Conservation (phyloP, 1,140 invertebrate genomes). For the Tetranychus cinnabarinus region DNA sequence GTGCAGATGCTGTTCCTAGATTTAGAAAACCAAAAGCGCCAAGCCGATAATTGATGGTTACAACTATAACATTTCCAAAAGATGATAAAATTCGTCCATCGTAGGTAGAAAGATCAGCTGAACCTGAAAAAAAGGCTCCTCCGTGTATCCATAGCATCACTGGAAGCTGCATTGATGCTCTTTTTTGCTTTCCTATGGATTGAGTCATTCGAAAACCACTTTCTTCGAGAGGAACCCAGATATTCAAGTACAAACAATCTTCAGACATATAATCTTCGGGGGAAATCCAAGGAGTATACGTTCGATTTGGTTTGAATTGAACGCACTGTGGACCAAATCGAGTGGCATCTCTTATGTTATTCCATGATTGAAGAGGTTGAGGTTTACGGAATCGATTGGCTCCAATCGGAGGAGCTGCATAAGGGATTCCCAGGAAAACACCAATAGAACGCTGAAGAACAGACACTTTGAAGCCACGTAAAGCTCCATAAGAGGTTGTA, state of each 20-base stretch:
- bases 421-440: slow-evolving; percentile 15
- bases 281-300: slow-evolving; percentile 1
- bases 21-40: slow-evolving; percentile 4
- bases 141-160: slow-evolving; percentile 94
- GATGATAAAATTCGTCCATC: slow-evolving; percentile 57
- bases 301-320: slow-evolving; percentile 12
- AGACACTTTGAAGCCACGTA: neutral
- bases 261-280: slow-evolving; percentile 28
- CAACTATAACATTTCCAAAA: slow-evolving; percentile 32
- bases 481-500: neutral
- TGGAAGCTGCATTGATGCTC: slow-evolving; percentile 22
- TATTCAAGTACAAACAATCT: slow-evolving; percentile 90
- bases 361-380: slow-evolving; percentile 13
- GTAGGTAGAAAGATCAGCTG: slow-evolving; percentile 18
- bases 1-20: slow-evolving; percentile 9
- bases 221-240: slow-evolving; percentile 37
- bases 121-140: slow-evolving; percentile 83
- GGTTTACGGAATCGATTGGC: slow-evolving; percentile 12
- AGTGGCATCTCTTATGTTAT: slow-evolving; percentile 10
- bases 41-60: slow-evolving; percentile 29
- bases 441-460: neutral
- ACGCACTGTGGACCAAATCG: slow-evolving; percentile 12
- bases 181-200: neutral
- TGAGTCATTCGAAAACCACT: slow-evolving; percentile 27
- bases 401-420: slow-evolving; percentile 16